Conservation (phyloP, 2,797 vertebrate genomes). For the Enteromius unitaeniatus region DNA sequence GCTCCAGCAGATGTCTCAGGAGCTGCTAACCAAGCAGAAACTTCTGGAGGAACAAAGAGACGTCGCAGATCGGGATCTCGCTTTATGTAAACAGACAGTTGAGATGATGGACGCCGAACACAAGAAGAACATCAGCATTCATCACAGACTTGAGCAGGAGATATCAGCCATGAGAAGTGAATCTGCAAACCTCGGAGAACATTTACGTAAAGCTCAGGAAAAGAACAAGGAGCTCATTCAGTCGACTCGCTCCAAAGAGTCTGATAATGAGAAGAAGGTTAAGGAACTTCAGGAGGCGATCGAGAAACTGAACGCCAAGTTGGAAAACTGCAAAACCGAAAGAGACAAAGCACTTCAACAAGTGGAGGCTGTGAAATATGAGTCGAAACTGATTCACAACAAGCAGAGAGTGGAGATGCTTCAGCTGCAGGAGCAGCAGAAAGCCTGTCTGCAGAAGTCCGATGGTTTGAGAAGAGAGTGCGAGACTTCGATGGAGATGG, state of each 20-base stretch:
- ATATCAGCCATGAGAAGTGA: conserved; percentile 37
- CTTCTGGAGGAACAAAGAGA: conserved; percentile 54
- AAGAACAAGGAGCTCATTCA: conserved; percentile 52
- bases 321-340: conserved; percentile 44
- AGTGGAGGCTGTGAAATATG: conserved; percentile 48
- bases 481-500: conserved; percentile 42
- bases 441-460: conserved; percentile 17
- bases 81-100: conserved; percentile 40
- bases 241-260: conserved; percentile 37
- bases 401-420: conserved; percentile 45
- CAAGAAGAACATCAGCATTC: conserved; percentile 24
- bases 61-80: conserved; percentile 12
- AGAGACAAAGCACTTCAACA: conserved; percentile 32
- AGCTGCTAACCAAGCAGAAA: conserved; percentile 47
- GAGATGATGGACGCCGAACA: conserved; percentile 44
- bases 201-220: conserved; percentile 38
- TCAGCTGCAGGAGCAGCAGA: conserved; percentile 49
- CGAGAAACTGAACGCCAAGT: conserved; percentile 35
- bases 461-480: conserved; percentile 50
- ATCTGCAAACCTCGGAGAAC: conserved; percentile 38
- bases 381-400: conserved; percentile 40
- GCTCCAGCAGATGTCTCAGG: conserved; percentile 41
- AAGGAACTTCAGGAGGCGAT: conserved; percentile 43
- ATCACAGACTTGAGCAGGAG: conserved; percentile 48
- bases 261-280: conserved; percentile 34